Conservation (phyloP, 2,113 vertebrate genomes). For the Alexandromys fortis region DNA sequence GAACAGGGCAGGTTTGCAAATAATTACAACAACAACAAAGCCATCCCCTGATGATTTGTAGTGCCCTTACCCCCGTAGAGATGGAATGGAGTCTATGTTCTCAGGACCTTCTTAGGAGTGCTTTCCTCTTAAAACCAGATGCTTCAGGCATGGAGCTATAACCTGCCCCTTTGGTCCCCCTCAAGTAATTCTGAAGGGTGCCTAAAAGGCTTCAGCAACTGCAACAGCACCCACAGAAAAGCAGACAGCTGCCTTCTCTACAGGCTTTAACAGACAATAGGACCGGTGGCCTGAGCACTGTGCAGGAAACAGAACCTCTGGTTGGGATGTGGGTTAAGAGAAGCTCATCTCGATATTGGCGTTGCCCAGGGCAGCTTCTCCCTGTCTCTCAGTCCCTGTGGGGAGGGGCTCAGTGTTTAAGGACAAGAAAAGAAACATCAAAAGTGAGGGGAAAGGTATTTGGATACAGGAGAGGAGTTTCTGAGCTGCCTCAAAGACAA, state of each 20-base stretch:
- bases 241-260: neutral
- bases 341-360: fast-evolving
- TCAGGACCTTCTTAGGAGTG: neutral
- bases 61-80: neutral
- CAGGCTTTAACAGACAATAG: neutral
- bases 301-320: neutral
- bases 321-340: neutral
- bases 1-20: neutral
- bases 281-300: neutral
- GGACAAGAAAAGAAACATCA: neutral
- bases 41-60: fast-evolving
- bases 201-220: neutral
- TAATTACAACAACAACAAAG: neutral
- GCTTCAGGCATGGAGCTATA: neutral
- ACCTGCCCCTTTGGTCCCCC: neutral
- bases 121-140: neutral
- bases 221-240: neutral
- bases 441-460: neutral
- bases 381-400: fast-evolving
- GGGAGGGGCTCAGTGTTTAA: neutral
- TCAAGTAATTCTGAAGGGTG: neutral
- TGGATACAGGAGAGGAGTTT: neutral
- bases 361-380: neutral
- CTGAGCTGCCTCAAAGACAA: neutral
- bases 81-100: neutral